Conservation (phyloP, 2,888 invertebrate genomes). For the Drosophila colorata region DNA sequence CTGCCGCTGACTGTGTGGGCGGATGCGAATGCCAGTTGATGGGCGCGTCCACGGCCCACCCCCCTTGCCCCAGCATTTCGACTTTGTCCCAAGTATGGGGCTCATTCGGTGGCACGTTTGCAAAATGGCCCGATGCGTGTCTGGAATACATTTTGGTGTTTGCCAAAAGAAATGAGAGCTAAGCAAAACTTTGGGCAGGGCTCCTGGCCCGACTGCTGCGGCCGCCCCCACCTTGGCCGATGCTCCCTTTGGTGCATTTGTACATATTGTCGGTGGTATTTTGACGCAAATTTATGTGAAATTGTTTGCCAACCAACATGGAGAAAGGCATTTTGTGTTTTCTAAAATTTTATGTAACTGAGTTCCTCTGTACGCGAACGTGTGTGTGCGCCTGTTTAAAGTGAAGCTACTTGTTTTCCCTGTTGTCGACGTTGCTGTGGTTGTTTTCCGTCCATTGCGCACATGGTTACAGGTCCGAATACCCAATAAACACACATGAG, state of each 20-base stretch:
- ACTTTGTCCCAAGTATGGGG: slow-evolving; percentile 32
- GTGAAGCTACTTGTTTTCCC: slow-evolving; percentile 7
- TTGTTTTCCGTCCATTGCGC: slow-evolving; percentile 12
- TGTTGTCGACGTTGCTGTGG: not conserved
- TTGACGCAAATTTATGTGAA: slow-evolving; percentile 72
- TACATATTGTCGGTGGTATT: slow-evolving; percentile 64
- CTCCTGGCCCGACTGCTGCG: slow-evolving; percentile 20
- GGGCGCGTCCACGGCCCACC: slow-evolving; percentile 6
- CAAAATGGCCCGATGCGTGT: slow-evolving; percentile 85
- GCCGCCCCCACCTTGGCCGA: slow-evolving; percentile 7
- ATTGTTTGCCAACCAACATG: slow-evolving; percentile 58
- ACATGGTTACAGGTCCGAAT: slow-evolving; percentile 42
- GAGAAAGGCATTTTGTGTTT: slow-evolving; percentile 68
- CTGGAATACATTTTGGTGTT: slow-evolving; percentile 83
- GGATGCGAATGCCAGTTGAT: slow-evolving; percentile 55
- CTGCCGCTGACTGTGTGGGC: slow-evolving; percentile 59
- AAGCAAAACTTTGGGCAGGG: slow-evolving; percentile 52
- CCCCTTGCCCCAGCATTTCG: not conserved
- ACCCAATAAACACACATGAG: slow-evolving; percentile 56
- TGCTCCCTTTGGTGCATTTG: slow-evolving; percentile 57
- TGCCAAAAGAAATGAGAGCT: slow-evolving; percentile 64
- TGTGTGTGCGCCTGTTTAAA: slow-evolving; percentile 4
- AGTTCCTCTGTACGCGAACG: slow-evolving; percentile 2
- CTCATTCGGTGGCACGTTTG: slow-evolving; percentile 84
- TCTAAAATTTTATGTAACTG: slow-evolving; percentile 67